phyloP scores from a whole-genome alignment of 2,113 vertebrate genomes.

The Campylomormyrus numenius region DNA sequence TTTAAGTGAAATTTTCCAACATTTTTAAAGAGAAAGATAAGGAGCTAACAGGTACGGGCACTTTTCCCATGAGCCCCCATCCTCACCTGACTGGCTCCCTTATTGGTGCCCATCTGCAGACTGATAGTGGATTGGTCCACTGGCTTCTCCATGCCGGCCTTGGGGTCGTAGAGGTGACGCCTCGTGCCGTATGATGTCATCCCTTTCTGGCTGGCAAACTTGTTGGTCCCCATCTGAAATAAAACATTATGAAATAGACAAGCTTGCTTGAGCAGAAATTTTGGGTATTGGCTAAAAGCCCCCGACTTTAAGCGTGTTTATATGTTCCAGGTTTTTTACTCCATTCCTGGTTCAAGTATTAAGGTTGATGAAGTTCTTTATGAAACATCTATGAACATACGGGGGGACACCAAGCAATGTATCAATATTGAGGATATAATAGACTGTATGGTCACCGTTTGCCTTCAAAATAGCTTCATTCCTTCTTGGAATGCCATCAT shows the following conservation, averaged over 20 bases:
- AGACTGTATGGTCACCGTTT: not conserved
- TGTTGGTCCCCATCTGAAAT: slow-evolving; percentile 89
- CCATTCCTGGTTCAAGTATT: not conserved
- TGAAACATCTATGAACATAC: not conserved
- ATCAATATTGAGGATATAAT: not conserved
- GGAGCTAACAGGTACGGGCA: not conserved
- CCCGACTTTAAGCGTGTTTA: not conserved
- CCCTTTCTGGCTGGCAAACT: slow-evolving; percentile 89
- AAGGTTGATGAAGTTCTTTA: not conserved
- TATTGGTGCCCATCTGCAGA: slow-evolving; percentile 94
- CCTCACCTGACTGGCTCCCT: slow-evolving; percentile 83
- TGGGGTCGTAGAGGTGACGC: slow-evolving; percentile 85
- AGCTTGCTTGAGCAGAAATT: not conserved
- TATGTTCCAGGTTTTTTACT: not conserved
- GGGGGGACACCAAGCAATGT: not conserved
- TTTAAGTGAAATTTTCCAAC: not conserved
- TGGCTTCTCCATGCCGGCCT: slow-evolving; percentile 74
- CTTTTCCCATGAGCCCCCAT: not conserved
- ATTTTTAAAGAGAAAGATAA: not conserved
- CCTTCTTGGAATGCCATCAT: not conserved
- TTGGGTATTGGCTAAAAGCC: no score
- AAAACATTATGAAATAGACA: not conserved
- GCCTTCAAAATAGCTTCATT: not conserved
- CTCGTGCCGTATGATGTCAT: slow-evolving; percentile 90
- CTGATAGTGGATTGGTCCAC: slow-evolving; percentile 87